phyloP scores from a whole-genome alignment of 2,113 vertebrate species.

The Neolamprologus kungweensis region DNA sequence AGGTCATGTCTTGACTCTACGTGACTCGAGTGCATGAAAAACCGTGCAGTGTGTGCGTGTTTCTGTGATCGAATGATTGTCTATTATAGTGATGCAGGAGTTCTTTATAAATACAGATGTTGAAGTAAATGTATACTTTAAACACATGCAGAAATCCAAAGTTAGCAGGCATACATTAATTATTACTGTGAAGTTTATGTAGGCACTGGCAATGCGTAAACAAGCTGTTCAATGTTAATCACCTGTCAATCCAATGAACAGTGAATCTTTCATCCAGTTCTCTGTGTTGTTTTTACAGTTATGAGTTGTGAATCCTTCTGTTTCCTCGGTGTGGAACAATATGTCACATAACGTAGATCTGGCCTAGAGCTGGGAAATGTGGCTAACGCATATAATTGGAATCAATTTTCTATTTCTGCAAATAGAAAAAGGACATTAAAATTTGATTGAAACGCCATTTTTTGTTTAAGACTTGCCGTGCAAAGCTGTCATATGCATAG shows the following conservation, averaged over 20 bases:
- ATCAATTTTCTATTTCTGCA: background rate
- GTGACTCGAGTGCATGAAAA: background rate
- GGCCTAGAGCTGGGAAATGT: background rate
- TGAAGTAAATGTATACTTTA: background rate
- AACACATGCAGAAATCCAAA: background rate
- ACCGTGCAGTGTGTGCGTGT: background rate
- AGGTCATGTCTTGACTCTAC: conserved; percentile 33
- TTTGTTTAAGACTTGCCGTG: background rate
- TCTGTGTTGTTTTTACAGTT: background rate
- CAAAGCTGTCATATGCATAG: background rate
- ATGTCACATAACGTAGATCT: background rate
- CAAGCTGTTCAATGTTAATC: background rate
- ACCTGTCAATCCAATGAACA: background rate
- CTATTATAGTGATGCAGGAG: background rate
- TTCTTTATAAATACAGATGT: background rate
- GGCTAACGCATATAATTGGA: background rate
- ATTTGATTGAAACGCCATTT: background rate
- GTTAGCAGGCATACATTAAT: background rate
- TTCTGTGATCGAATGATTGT: background rate
- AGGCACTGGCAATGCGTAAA: background rate
- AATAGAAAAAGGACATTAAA: background rate
- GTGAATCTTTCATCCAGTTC: background rate
- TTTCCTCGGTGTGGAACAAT: background rate
- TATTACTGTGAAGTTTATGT: background rate
- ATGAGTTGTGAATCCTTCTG: background rate